phyloP scores from a whole-genome alignment of 2,113 vertebrate species.

The Turdus rufiventris region DNA sequence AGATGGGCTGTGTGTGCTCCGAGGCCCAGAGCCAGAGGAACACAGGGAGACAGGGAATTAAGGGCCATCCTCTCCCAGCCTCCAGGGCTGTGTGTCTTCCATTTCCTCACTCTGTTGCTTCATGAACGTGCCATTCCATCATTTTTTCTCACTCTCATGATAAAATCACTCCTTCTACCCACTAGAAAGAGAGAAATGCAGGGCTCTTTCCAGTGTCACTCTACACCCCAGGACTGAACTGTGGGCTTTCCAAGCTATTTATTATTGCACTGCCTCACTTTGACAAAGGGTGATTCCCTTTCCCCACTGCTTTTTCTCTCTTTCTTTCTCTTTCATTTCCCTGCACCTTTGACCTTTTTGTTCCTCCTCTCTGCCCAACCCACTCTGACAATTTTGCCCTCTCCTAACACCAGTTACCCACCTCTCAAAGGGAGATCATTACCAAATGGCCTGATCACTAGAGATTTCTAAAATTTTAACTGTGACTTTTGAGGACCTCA shows the following conservation, averaged over 20 bases:
- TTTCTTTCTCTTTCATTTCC: neutral
- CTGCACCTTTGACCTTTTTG: neutral
- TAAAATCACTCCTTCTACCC: slow-evolving; percentile 2
- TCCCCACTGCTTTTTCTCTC: neutral
- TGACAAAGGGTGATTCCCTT: neutral
- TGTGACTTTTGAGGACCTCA: neutral
- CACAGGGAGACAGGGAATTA: slow-evolving; percentile 24
- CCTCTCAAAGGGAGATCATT: neutral
- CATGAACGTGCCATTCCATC: neutral
- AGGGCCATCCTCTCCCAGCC: neutral
- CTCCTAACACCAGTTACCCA: neutral
- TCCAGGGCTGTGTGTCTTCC: neutral
- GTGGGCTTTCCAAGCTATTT: neutral
- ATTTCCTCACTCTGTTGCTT: neutral
- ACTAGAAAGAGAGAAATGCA: neutral
- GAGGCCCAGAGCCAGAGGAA: slow-evolving; percentile 35
- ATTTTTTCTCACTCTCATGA: neutral
- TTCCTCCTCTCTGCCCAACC: neutral
- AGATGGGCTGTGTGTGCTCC: slow-evolving; percentile 12
- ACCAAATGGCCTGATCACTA: neutral
- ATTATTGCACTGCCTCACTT: neutral
- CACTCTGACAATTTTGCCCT: neutral
- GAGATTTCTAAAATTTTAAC: neutral
- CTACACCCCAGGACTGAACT: neutral
- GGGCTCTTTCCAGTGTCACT: neutral